These are phyloP conservation scores for Drosophila melanosoma DNA, from an alignment of 2,888 invertebrate genomes.

Conservation along the genomic window DNA sequence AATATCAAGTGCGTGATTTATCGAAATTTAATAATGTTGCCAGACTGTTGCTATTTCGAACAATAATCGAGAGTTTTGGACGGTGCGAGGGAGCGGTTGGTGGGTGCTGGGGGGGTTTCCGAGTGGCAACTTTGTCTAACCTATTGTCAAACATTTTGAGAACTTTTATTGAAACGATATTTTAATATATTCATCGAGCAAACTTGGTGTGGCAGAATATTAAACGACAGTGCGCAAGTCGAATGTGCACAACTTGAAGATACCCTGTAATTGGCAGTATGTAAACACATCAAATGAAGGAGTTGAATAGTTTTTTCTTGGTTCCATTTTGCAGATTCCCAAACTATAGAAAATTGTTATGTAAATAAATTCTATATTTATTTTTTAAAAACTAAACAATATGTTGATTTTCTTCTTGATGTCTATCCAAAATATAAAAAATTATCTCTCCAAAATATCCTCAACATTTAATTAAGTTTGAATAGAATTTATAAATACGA, in stretches of 20 bases:
- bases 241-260: not conserved
- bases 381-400: not conserved
- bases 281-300: not conserved
- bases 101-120: not conserved
- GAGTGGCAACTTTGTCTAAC: conserved; percentile 11
- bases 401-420: not conserved
- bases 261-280: not conserved
- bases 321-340: not conserved
- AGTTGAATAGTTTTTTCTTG: not conserved
- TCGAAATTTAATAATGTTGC: conserved; percentile 60
- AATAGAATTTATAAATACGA: not conserved
- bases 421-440: not conserved
- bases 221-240: not conserved
- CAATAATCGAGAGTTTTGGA: not conserved
- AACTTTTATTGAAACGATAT: conserved; percentile 64
- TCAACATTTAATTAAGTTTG: not conserved
- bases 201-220: conserved; percentile 35
- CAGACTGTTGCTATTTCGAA: conserved; percentile 27
- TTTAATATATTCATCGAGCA: conserved; percentile 72
- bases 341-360: not conserved
- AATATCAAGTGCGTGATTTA: conserved; percentile 50
- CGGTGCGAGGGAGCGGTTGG: not conserved
- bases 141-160: conserved; percentile 36
- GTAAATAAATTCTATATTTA: not conserved
- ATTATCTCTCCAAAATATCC: not conserved